phyloP scores from a whole-genome alignment of 2,113 vertebrate species.

The Oreotragus oreotragus region DNA sequence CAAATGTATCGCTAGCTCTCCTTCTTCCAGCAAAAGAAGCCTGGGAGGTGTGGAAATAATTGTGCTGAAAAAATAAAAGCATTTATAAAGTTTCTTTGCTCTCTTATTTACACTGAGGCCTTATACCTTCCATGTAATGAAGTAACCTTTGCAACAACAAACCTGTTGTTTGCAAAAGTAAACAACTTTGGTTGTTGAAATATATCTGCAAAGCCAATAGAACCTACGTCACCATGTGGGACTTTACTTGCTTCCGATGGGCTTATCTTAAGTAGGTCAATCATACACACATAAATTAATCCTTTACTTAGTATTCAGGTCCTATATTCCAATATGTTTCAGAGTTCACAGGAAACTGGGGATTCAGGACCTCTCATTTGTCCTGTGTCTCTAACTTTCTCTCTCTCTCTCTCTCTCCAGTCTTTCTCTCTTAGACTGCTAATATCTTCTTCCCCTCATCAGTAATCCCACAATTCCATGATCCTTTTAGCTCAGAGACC shows the following conservation, averaged over 20 bases:
- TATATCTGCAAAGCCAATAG: background rate
- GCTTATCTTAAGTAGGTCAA: background rate
- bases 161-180: background rate
- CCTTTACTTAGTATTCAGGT: background rate
- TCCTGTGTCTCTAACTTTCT: background rate
- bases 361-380: background rate
- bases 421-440: background rate
- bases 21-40: slow-evolving; percentile 48
- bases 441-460: background rate
- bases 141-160: too few species aligned
- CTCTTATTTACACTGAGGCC: slow-evolving; percentile 3
- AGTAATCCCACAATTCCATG: background rate
- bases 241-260: background rate
- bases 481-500: background rate
- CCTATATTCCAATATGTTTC: background rate
- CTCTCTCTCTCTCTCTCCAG: background rate
- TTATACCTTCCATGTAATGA: background rate
- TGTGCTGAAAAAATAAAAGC: slow-evolving; percentile 50
- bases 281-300: background rate
- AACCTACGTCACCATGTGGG: background rate
- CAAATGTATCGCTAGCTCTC: slow-evolving; percentile 35
- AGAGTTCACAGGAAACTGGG: background rate
- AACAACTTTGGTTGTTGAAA: background rate
- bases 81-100: slow-evolving; percentile 30
- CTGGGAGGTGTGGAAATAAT: background rate